Base-by-base conservation (phyloP, 2,888 invertebrate genomes). In the Plusia festucae region DNA sequence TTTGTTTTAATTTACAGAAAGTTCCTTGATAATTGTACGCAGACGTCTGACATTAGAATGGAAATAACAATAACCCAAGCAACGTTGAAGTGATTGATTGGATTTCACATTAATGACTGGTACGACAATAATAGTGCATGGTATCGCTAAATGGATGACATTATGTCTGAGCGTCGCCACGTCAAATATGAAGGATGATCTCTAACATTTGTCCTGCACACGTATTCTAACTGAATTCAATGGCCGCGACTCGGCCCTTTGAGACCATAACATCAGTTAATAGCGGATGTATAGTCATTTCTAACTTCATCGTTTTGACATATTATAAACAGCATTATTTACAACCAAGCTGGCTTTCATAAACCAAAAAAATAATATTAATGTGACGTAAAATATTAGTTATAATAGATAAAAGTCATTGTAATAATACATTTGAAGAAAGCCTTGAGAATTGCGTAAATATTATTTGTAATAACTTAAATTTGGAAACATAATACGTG, bases 141-240 rank as follows among this genome's bases (percentile, higher is more conserved):
- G 89, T 87, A 86, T 88, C 85, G 86, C 88, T 91, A 92, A 92
- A 92, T 92, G 87, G 89, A 91, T 86, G 86, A 87, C 87, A 91
- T 90, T 92, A 91, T 88, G 88, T 88, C 86, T 83, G 76, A 82
- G 85, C 85, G 84, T 79, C 82, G 83, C 84, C 82, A 88, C 83
- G 90, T 92, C 92, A 91, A 89, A 91, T 90, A 91, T 92, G 91
- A 93, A 87, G 78, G 89, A 93, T 93, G 90, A 85, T 87, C 85
- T 85, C 76, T 79, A 71, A 86, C 88, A 88, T 86, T 89, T 87
- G 89, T 91, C 86, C 90, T 79, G 84, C 81, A 83, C 78, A 82
- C 81, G 82, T 78, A 86, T 89, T 87, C 84, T 82, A 70, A 65
- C 73, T 70, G 70, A 82, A 85, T 90, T 91, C 87, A 90, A 90